These are phyloP conservation scores for Apoda limacodes DNA, from an alignment of 2,888 invertebrate species.

Conservation along the genomic window DNA sequence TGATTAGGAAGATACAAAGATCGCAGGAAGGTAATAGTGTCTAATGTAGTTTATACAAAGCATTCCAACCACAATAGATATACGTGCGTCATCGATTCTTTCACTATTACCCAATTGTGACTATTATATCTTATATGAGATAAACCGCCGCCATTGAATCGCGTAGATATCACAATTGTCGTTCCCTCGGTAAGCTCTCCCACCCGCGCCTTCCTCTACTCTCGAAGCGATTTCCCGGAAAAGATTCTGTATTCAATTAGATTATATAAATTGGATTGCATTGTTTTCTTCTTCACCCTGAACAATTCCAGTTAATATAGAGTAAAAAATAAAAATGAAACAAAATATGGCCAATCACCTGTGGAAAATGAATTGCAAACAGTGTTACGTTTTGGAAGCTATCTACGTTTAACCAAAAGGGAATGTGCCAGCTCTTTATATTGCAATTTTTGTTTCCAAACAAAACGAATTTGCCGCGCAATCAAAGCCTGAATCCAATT, in stretches of 20 bases:
- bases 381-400: conserved; percentile 67
- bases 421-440: conserved; percentile 70
- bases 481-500: conserved; percentile 69
- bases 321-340: conserved; percentile 49
- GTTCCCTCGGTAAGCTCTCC: conserved; percentile 42
- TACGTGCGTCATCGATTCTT: too few species aligned
- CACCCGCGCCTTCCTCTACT: conserved; percentile 42
- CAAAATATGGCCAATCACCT: conserved; percentile 60
- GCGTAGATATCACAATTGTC: conserved; percentile 22
- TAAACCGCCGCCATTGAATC: too few species aligned
- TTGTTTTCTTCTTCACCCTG: conserved; percentile 36
- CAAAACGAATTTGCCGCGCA: conserved; percentile 70
- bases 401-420: conserved; percentile 68
- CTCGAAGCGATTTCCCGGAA: conserved; percentile 46
- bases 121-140: too few species aligned
- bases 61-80: too few species aligned
- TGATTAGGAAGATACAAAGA: too few species aligned
- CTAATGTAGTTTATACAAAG: too few species aligned
- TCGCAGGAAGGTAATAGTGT: too few species aligned
- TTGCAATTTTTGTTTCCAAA: conserved; percentile 70
- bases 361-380: conserved; percentile 66
- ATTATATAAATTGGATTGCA: conserved; percentile 48
- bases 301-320: conserved; percentile 33
- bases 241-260: conserved; percentile 52
- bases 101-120: too few species aligned